Percentiles rank a stretch among this genome's conserved stretches.
These are phyloP conservation scores for Psephotus haematonotus DNA, from an alignment of 2,113 vertebrate genomes.

Conservation along the genomic window DNA sequence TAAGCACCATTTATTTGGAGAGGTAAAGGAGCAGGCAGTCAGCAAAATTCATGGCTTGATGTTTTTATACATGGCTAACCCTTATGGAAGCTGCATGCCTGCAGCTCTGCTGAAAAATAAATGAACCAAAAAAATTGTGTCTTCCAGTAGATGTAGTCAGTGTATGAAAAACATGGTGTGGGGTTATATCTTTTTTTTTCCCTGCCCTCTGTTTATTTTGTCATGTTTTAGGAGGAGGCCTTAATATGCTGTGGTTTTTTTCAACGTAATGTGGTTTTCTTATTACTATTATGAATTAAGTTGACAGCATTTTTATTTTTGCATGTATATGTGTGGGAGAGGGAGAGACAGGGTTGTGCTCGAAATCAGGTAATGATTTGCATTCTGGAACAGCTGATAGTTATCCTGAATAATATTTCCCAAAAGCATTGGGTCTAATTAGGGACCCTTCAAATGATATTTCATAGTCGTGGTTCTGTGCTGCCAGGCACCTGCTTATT, in stretches of 20 bases:
- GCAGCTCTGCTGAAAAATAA: slow-evolving; percentile 3
- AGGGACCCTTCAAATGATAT: not conserved
- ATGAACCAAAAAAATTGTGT: slow-evolving; percentile 6
- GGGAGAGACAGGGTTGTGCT: not conserved
- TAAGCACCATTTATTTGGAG: slow-evolving; percentile 11
- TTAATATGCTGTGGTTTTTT: not conserved
- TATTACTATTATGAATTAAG: not conserved
- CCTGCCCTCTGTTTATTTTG: not conserved
- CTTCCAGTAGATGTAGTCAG: not conserved
- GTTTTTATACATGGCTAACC: not conserved
- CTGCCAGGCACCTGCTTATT: not conserved
- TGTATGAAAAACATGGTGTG: not conserved
- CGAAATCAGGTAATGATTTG: not conserved
- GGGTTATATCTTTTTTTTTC: not conserved
- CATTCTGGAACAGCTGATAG: not conserved
- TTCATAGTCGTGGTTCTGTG: not conserved
- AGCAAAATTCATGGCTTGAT: slow-evolving; percentile 25
- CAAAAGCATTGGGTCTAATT: not conserved
- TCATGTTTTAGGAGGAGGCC: not conserved
- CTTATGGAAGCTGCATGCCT: not conserved
- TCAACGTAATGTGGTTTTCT: not conserved
- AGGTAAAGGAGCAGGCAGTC: not conserved
- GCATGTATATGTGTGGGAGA: fast-evolving
- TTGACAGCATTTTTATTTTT: not conserved
- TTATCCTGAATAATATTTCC: not conserved